Conservation (phyloP, 2,797 vertebrate genomes). For the Schizopygopsis malacanthus region DNA sequence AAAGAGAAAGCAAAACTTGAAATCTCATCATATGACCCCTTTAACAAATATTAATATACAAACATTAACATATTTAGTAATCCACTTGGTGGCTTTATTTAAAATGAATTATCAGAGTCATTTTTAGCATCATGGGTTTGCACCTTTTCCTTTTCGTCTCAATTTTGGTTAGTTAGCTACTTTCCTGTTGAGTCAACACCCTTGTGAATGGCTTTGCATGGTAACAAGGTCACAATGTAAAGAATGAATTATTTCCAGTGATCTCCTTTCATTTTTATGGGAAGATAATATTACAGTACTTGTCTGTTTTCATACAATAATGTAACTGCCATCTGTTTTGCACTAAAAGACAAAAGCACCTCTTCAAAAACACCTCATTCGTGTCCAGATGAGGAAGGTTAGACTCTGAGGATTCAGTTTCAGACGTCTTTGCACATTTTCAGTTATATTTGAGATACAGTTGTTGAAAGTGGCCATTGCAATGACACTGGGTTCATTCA, state of each 20-base stretch:
- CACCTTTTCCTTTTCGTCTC: neutral
- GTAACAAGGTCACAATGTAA: conserved; percentile 15
- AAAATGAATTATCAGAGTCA: no score
- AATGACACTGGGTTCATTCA: conserved; percentile 58
- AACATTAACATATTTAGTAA: neutral
- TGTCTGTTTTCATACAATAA: neutral
- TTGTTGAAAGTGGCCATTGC: conserved; percentile 46
- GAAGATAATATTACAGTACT: neutral
- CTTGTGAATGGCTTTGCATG: conserved; percentile 2
- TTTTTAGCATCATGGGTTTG: neutral
- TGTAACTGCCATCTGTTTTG: neutral
- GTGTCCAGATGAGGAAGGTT: neutral
- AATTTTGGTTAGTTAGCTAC: neutral
- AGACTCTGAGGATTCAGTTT: neutral
- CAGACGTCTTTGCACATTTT: neutral
- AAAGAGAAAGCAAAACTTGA: no score
- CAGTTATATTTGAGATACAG: conserved; percentile 22
- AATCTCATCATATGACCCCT: no score
- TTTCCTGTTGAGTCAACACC: neutral
- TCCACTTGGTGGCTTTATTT: neutral
- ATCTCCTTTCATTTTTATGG: neutral
- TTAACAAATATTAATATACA: neutral
- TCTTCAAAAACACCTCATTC: neutral
- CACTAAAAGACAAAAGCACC: neutral
- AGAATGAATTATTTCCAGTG: neutral